Conservation (phyloP, 2,113 vertebrate species). For the Limanda limanda region DNA sequence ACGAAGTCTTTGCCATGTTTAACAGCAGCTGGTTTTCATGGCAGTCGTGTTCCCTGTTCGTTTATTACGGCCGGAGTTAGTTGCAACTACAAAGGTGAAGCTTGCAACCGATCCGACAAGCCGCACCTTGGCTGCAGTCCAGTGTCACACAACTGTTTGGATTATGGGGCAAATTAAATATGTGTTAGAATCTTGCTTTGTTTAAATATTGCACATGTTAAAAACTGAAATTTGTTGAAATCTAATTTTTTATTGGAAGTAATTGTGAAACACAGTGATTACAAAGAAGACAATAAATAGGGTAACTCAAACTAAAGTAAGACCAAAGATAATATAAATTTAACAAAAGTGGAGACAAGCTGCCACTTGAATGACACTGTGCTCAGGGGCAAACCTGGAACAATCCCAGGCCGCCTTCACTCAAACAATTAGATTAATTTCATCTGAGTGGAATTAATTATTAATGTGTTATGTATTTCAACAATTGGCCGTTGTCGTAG, state of each 20-base stretch:
- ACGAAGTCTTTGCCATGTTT: constrained; percentile 51
- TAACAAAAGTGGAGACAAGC: too few species aligned
- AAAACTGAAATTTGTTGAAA: not conserved
- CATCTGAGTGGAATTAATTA: too few species aligned
- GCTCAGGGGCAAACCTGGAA: too few species aligned
- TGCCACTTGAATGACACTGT: too few species aligned
- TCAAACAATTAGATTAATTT: too few species aligned
- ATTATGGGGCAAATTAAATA: not conserved
- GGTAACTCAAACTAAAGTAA: not conserved
- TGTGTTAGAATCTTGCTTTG: not conserved
- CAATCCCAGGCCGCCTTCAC: too few species aligned
- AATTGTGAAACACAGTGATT: not conserved
- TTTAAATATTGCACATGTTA: not conserved
- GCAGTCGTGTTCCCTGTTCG: constrained; percentile 22
- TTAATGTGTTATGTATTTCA: too few species aligned
- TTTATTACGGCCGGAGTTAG: constrained; percentile 41
- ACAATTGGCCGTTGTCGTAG: too few species aligned
- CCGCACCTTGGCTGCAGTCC: not conserved
- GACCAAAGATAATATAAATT: not conserved
- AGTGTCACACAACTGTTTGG: not conserved
- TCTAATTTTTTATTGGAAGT: not conserved
- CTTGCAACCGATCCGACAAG: not conserved
- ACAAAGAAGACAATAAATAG: not conserved
- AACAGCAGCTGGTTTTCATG: constrained; percentile 14
- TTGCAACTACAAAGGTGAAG: not conserved